Conservation (phyloP, 2,113 vertebrate genomes). For the Elephantulus edwardii region DNA sequence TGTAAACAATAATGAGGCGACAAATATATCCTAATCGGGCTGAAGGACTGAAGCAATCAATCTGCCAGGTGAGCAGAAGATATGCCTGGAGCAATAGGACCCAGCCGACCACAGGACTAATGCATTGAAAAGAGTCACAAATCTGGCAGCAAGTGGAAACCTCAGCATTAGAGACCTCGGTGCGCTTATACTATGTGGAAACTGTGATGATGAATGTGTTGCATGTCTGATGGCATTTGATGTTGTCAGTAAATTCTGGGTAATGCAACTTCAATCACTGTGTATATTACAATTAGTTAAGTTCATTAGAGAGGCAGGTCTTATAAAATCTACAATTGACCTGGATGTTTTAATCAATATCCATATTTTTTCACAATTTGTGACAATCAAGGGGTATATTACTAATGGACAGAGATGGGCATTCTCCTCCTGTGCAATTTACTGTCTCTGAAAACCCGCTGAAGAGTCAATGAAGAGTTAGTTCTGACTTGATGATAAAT, state of each 20-base stretch:
- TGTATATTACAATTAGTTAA: background rate
- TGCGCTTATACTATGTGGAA: background rate
- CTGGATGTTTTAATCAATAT: background rate
- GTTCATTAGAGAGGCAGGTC: background rate
- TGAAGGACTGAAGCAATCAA: background rate
- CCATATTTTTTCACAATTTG: background rate
- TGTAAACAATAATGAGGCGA: background rate
- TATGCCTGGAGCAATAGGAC: background rate
- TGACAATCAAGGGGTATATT: background rate
- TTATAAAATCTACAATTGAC: background rate
- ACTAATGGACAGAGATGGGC: too few relatives aligned
- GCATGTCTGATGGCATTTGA: too few relatives aligned
- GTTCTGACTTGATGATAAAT: too few relatives aligned
- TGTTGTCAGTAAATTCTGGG: background rate
- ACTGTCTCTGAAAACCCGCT: too few relatives aligned
- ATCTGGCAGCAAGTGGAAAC: background rate
- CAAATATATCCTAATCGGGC: too few relatives aligned
- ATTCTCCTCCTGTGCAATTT: too few relatives aligned
- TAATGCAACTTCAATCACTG: background rate
- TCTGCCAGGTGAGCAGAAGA: background rate
- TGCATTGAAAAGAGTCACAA: background rate
- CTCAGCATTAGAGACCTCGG: background rate
- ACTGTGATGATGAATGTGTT: background rate
- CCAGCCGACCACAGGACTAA: background rate
- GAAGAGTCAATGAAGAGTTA: too few relatives aligned